Percentiles rank a stretch among this genome's conserved stretches.
Evolutionary conservation across 2,113 vertebrate species (phyloP).

Genomic region (Elephantulus edwardii): DNA sequence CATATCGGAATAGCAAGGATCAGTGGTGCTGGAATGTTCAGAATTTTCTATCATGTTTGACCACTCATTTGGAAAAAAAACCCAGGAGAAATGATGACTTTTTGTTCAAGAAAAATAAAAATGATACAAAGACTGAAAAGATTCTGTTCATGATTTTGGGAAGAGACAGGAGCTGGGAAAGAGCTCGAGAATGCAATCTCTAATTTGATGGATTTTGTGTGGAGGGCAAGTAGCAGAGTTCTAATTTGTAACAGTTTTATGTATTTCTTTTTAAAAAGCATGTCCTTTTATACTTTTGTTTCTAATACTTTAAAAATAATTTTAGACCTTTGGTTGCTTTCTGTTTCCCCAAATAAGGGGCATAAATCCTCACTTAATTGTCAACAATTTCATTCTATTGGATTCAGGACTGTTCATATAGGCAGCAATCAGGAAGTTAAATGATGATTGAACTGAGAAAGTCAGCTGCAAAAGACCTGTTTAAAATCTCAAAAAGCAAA

Average conservation of each 20-base stretch:
- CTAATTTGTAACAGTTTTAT: neutral
- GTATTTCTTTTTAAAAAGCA: neutral
- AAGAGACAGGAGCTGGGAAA: neutral
- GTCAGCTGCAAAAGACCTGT: neutral
- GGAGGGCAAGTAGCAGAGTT: neutral
- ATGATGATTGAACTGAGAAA: neutral
- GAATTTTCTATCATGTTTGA: conserved; percentile 58
- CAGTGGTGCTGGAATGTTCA: conserved; percentile 62
- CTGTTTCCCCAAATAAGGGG: neutral
- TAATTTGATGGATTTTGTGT: neutral
- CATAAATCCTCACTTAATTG: neutral
- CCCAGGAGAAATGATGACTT: neutral
- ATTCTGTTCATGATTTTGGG: accelerated
- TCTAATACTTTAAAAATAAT: neutral
- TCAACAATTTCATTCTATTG: neutral
- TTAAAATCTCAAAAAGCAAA: neutral
- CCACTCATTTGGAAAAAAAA: conserved; percentile 40
- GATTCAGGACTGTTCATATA: neutral
- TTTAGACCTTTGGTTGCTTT: neutral
- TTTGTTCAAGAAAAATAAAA: neutral
- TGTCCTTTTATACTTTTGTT: neutral
- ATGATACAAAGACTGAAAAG: neutral
- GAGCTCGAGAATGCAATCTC: accelerated
- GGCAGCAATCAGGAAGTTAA: neutral
- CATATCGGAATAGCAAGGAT: conserved; percentile 70